Base-by-base conservation (phyloP, 2,888 invertebrate species). In the Ischnus inquisitorius region DNA sequence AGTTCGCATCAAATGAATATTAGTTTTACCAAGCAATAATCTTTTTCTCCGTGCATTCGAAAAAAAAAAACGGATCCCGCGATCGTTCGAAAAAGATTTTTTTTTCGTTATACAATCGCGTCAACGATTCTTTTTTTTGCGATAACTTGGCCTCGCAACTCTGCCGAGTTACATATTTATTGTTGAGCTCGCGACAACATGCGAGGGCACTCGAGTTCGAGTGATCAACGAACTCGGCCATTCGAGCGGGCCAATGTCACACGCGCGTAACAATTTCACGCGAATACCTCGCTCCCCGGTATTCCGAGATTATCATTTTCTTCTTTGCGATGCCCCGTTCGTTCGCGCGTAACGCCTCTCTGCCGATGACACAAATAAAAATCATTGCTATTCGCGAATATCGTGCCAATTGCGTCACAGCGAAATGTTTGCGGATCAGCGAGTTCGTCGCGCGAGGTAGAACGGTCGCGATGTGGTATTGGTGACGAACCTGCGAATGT, bases 381-480 rank as follows among this genome's bases (percentile, higher is more conserved):
- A 62, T 22, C 54, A 62, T 64, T 34, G n/a, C n/a, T 46, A 48
- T 60, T 46, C 16, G 60, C 48, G 54, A 54, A 62, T 62, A 41
- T 71, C 48, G 51, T 12, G 16, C 16, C 25, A 68, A 79, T 54
- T 71, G 79, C 71, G 54, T 79, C 72, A 79, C 28, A 16, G 28
- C 14, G 41, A n/a, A 57, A 65, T 54, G 57, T 34, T 41, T 60
- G 65, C 67, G 57, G 46, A 41, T 43, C 43, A 5, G 41, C 5
- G 57, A 46, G 65, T 62, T 64, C 46, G 60, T 34, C 34, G 60
- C 57, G 28, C 57, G 54, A 14, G 28, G 6, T n/a, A 60, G 14
- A 60, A 60, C 41, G 12, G 28, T 14, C 14, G n/a, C 12, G 25
- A 60, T 60, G 51, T n/a, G n/a, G n/a, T 19, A 48, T 43, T 57